Evolutionary conservation across 2,888 invertebrate genomes (phyloP), one percentile per base, ranked within the genome.

Genomic region (Periphyllus acericola): DNA sequence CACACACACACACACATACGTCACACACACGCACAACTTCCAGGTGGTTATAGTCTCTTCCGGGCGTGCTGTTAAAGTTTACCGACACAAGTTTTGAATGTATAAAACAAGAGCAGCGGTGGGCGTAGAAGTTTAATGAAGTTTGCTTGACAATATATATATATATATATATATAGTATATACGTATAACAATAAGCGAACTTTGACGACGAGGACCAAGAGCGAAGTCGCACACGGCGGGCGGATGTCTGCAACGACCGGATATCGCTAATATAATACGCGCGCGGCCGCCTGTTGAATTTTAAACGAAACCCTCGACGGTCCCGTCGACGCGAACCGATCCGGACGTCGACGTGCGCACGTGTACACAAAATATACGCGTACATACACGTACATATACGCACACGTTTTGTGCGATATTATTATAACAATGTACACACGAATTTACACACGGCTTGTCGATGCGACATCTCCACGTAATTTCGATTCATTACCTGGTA

Each of bases 241-340:
- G 46, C 46, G 46, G 46, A 46, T 46, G 46, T 46, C 46, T 46
- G 46, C 60, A 21, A n/a, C 52, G 36, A n/a, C n/a, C 68, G 80
- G 71, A 80, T 74, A 83, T 75, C 72, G 81, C 40, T 32, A 60
- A 79, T 60, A 68, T 29, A 68, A 55, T 34, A 83, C 83, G 83
- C 36, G 40, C 34, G 34, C 6, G 3, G 60, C 68, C 11, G 83
- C 83, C 83, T 72, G 83, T 83, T 83, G 83, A 83, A 83, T 83
- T 83, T 83, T 83, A 83, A 83, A 83, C 83, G 83, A 83, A 52
- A 74, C 46, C 21, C 34, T 5, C n/a, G n/a, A n/a, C n/a, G n/a
- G n/a, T 8, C 19, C 5, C 19, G 34, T 19, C 14, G 17, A 3
- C 1, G 0, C 34, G 6, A 17, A 17, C 72, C 52, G 11, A 66